These are phyloP conservation scores for Heteropelma amictum DNA, from an alignment of 2,888 invertebrate genomes.

Conservation along the genomic window DNA sequence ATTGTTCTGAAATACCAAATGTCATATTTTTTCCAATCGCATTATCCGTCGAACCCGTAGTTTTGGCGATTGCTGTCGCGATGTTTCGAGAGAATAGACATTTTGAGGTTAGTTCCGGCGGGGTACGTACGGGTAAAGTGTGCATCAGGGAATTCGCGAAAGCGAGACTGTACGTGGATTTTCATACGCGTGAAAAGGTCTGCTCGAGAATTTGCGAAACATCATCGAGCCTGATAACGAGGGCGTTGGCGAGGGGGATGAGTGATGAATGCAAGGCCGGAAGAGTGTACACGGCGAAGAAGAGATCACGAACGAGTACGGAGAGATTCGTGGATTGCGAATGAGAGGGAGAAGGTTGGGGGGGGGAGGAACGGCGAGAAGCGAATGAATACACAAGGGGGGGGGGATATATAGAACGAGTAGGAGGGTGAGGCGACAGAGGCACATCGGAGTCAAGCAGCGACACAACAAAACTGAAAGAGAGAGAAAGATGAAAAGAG, in stretches of 20 bases:
- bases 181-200: conserved; percentile 25
- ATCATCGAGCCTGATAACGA: conserved; percentile 61
- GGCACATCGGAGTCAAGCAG: not conserved
- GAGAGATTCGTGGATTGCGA: conserved; percentile 18
- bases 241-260: conserved; percentile 46
- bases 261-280: conserved; percentile 56
- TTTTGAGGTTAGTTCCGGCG: too few species aligned
- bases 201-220: conserved; percentile 40
- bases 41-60: too few species aligned
- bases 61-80: too few species aligned
- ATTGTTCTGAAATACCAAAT: too few species aligned
- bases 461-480: conserved; percentile 4
- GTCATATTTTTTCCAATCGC: too few species aligned
- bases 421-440: conserved; percentile 8
- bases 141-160: too few species aligned
- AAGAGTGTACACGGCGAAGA: conserved; percentile 38
- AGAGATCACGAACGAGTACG: not conserved
- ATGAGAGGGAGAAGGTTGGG: not conserved
- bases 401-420: conserved; percentile 21
- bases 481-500: conserved; percentile 17
- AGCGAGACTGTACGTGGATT: too few species aligned
- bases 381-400: conserved; percentile 2
- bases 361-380: not conserved
- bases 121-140: too few species aligned
- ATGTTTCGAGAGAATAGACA: too few species aligned